These are phyloP conservation scores for Platypus cylindrus DNA, from an alignment of 2,888 invertebrate genomes.

Conservation along the genomic window DNA sequence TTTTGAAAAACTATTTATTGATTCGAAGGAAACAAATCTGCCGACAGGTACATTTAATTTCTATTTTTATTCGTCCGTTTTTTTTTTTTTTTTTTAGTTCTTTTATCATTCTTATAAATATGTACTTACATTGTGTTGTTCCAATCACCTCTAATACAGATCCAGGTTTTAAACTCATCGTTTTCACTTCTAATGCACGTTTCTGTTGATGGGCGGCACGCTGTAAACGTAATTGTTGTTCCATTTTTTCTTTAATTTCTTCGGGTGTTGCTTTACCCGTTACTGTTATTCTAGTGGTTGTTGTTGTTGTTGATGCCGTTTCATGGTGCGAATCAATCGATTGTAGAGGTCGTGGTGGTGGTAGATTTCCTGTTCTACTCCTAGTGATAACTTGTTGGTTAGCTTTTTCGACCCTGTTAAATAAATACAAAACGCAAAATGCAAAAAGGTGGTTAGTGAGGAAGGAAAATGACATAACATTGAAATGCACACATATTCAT, in stretches of 20 bases:
- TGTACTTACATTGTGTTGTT: slow-evolving; percentile 44
- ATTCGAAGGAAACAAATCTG: slow-evolving; percentile 1
- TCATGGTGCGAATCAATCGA: no score
- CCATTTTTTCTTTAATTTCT: slow-evolving; percentile 82
- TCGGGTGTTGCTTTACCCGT: slow-evolving; percentile 51
- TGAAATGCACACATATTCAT: no score
- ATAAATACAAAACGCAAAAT: slow-evolving; percentile 27
- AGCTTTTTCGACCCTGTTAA: slow-evolving; percentile 53
- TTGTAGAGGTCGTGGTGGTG: slow-evolving; percentile 35
- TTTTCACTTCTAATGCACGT: slow-evolving; percentile 51
- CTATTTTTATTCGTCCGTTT: no score
- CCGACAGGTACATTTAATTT: no score
- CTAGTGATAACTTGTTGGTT: slow-evolving; percentile 67
- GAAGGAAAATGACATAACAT: slow-evolving; percentile 8
- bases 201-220: slow-evolving; percentile 84
- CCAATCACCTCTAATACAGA: slow-evolving; percentile 42
- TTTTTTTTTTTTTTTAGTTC: no score
- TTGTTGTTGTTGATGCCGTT: slow-evolving; percentile 15
- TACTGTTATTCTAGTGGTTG: slow-evolving; percentile 35
- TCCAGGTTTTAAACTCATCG: slow-evolving; percentile 26
- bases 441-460: slow-evolving; percentile 27
- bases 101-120: no score
- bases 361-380: slow-evolving; percentile 63
- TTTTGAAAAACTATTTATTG: not conserved
- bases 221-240: slow-evolving; percentile 78